phyloP scores from a whole-genome alignment of 2,888 invertebrate species.

The Ophion ellenae region DNA sequence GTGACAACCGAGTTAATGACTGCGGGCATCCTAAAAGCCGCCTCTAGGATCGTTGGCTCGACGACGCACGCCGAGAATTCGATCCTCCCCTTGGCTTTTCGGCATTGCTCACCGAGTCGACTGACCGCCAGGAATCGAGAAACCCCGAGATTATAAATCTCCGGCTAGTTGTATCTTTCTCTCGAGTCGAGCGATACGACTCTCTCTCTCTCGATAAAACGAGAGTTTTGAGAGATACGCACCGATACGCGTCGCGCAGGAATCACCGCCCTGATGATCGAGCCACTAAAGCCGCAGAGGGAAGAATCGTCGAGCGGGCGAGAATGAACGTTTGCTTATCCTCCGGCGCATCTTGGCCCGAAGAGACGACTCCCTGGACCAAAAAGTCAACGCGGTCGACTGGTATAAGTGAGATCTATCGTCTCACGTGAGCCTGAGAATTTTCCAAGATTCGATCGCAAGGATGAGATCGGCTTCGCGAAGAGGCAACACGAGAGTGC shows the following conservation, averaged over 20 bases:
- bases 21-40: constrained; percentile 53
- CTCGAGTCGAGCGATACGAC: neutral
- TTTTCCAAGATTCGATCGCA: constrained; percentile 18
- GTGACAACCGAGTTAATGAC: constrained; percentile 64
- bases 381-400: neutral
- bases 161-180: neutral
- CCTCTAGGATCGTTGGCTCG: constrained; percentile 57
- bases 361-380: too few relatives aligned
- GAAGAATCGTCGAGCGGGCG: too few relatives aligned
- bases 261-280: too few relatives aligned
- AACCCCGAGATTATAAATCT: neutral
- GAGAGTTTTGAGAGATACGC: too few relatives aligned
- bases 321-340: too few relatives aligned
- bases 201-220: too few relatives aligned
- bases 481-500: neutral
- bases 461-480: too few relatives aligned
- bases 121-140: too few relatives aligned
- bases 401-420: neutral
- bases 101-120: too few relatives aligned
- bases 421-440: constrained; percentile 1
- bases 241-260: too few relatives aligned
- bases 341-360: too few relatives aligned
- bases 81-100: constrained; percentile 14
- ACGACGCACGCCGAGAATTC: constrained; percentile 46
- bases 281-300: too few relatives aligned